Base-by-base conservation (phyloP, 1,140 invertebrate species). In the Agrypnia vestita region DNA sequence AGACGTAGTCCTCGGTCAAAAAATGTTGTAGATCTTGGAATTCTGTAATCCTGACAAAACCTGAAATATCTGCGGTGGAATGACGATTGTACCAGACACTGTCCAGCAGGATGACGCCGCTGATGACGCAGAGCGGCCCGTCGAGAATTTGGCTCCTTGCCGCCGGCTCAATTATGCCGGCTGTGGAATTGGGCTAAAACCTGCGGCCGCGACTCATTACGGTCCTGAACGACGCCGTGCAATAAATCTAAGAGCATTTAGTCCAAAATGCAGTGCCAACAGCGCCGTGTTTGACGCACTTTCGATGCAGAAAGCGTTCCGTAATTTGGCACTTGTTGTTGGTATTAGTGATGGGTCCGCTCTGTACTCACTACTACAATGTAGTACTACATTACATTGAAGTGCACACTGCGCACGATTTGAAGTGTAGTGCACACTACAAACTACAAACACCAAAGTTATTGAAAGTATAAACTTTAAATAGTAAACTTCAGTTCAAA, bases 121-220 rank as follows among this genome's bases (percentile, higher is more conserved):
- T 19, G 3, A 9, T 62, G 61, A 62, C 61, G 61, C 25, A 62
- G 61, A 59, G 13, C 13, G 13, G 61, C 19, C 10, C 61, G 19
- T 19, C 11, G 35, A 62, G 19, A 13, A 62, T 62, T 43, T 43
- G 61, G 61, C 19, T 25, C 7, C 25, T 0, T 8, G 19, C 61
- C 61, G 8, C 10, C 61, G 19, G 12, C 25, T n/a, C 61, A 62
- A 62, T 43, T n/a, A 62, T 43, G 61, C 21, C 25, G 61, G 11
- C 61, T n/a, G 61, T 13, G 61, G 61, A 62, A 62, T 35, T 21
- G 61, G 19, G 25, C 61, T 35, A 62, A 62, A 62, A 43, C 25
- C 25, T 35, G 25, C 19, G 13, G 6, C 59, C 11, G 25, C 61
- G 13, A 12, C 59, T 43, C 59, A 43, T 62, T 62, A 17, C 25